phyloP scores from a whole-genome alignment of 1,140 invertebrate genomes.

The Coboldia fuscipes region DNA sequence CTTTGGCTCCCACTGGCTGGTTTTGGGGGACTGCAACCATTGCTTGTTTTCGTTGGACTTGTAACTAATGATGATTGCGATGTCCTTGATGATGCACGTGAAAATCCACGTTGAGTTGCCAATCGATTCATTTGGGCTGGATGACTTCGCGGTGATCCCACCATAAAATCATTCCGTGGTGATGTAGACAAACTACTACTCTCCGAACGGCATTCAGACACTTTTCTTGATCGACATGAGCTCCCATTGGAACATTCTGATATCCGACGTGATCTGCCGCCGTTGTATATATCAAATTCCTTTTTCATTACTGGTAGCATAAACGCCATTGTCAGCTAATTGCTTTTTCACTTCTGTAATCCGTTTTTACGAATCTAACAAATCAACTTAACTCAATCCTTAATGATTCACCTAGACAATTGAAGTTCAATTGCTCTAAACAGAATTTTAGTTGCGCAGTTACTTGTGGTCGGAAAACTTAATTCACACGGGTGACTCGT shows the following conservation, averaged over 20 bases:
- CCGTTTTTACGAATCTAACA: too few relatives aligned
- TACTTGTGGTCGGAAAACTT: too few relatives aligned
- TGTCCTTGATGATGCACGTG: slow-evolving; percentile 31
- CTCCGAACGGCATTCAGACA: slow-evolving; percentile 63
- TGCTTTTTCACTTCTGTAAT: too few relatives aligned
- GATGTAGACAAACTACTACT: slow-evolving; percentile 47
- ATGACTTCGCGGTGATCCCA: slow-evolving; percentile 22
- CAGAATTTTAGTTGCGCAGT: too few relatives aligned
- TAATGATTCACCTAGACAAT: too few relatives aligned
- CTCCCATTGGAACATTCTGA: slow-evolving; percentile 43
- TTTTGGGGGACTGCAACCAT: slow-evolving; percentile 27
- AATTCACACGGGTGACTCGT: too few relatives aligned
- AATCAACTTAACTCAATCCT: too few relatives aligned
- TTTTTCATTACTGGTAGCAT: slow-evolving; percentile 88
- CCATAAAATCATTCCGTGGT: slow-evolving; percentile 38
- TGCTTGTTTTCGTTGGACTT: slow-evolving; percentile 31
- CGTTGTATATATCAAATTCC: slow-evolving; percentile 80
- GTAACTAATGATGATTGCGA: slow-evolving; percentile 29
- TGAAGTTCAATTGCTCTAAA: too few relatives aligned
- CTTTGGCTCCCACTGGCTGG: slow-evolving; percentile 33
- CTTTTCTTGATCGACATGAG: slow-evolving; percentile 44
- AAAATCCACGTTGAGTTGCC: slow-evolving; percentile 20
- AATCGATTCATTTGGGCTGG: slow-evolving; percentile 24
- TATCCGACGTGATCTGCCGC: slow-evolving; percentile 43
- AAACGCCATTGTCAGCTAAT: slow-evolving; percentile 86